Evolutionary conservation across 1,140 invertebrate species (phyloP).

Genomic region (Caenorhabditis inopinata): DNA sequence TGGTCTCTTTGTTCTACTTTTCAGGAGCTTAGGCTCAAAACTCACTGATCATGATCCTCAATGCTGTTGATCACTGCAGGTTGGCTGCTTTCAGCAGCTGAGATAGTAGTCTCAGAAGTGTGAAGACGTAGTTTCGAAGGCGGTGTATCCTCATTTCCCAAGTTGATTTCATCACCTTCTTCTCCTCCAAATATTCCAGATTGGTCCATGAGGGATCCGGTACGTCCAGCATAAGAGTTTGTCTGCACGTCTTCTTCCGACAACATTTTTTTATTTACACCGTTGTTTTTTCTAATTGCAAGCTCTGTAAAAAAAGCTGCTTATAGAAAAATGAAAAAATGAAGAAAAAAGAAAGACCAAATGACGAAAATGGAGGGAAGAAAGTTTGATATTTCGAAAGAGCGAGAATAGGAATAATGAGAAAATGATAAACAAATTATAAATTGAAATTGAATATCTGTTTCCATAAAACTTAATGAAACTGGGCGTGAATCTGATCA

Average conservation of each 20-base stretch:
- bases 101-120: not conserved
- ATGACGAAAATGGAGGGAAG: not conserved
- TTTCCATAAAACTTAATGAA: too few species aligned
- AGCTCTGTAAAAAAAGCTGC: too few species aligned
- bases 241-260: not conserved
- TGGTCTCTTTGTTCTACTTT: too few species aligned
- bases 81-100: not conserved
- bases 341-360: not conserved
- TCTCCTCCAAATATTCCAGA: not conserved
- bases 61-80: not conserved
- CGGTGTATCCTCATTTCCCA: slow-evolving; percentile 27
- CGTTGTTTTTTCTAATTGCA: not conserved
- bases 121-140: slow-evolving; percentile 14
- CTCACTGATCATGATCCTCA: not conserved
- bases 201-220: not conserved
- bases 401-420: too few species aligned
- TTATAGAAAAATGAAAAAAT: not conserved
- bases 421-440: too few species aligned
- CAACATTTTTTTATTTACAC: not conserved
- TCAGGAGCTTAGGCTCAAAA: too few species aligned
- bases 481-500: too few species aligned
- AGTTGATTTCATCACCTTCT: not conserved
- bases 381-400: not conserved
- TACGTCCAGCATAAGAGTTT: not conserved
- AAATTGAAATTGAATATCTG: too few species aligned